A percentile compares a stretch with the other conserved stretches of the same genome.
Evolutionary conservation across 2,888 invertebrate species (phyloP).

Genomic region (Andrena minutula): DNA sequence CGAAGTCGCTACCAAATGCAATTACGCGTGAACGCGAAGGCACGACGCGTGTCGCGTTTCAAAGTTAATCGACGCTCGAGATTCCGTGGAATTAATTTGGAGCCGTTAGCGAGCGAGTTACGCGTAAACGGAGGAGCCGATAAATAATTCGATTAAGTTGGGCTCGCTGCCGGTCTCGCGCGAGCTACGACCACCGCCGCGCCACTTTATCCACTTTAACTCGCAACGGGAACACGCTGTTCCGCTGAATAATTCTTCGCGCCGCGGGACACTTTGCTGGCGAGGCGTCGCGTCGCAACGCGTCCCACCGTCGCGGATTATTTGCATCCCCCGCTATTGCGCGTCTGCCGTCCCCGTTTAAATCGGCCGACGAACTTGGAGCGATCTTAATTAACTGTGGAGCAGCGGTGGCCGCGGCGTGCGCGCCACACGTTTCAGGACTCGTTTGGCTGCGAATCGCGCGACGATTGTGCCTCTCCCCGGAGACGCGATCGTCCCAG

Average conservation of each 20-base stretch:
- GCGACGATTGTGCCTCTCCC: slow-evolving; percentile 8
- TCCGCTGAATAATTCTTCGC: slow-evolving; percentile 41
- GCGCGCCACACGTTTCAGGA: slow-evolving; percentile 1
- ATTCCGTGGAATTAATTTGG: slow-evolving; percentile 49
- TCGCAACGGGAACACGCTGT: slow-evolving; percentile 30
- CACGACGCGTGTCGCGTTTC: slow-evolving; percentile 9
- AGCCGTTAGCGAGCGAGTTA: slow-evolving; percentile 17
- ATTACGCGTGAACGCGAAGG: not conserved
- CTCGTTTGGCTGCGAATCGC: slow-evolving; percentile 6
- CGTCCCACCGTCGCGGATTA: slow-evolving; percentile 31
- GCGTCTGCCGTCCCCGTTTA: slow-evolving; percentile 20
- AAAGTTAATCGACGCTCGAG: slow-evolving; percentile 32
- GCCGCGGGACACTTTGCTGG: slow-evolving; percentile 16
- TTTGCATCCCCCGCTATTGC: slow-evolving; percentile 24
- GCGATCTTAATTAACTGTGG: slow-evolving; percentile 42
- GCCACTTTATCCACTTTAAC: slow-evolving; percentile 43
- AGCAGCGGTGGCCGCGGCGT: not conserved
- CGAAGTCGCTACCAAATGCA: not conserved
- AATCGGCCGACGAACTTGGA: slow-evolving; percentile 44
- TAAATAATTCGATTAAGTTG: slow-evolving; percentile 53
- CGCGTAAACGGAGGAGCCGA: slow-evolving; percentile 39
- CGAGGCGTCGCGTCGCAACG: slow-evolving; percentile 1
- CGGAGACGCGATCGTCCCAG: not conserved
- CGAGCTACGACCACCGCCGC: slow-evolving; percentile 5
- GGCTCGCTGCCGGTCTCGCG: not conserved